These are phyloP conservation scores for Marcusenius ussheri DNA, from an alignment of 2,113 vertebrate species.

Conservation along the genomic window DNA sequence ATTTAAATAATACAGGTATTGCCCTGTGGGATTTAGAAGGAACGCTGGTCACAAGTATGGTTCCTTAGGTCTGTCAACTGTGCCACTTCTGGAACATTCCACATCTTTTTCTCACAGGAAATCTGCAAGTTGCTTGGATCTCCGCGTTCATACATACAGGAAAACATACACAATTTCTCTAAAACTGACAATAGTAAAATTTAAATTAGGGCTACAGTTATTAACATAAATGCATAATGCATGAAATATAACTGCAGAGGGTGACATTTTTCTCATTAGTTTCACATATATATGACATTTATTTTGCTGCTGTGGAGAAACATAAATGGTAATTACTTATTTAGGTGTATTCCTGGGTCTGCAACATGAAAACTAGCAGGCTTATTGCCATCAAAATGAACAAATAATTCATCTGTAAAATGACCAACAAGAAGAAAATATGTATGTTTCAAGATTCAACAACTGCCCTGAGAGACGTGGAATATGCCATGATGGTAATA, in stretches of 20 bases:
- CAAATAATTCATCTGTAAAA: constrained; percentile 5
- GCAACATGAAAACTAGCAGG: neutral
- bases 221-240: constrained; percentile 5
- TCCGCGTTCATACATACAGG: neutral
- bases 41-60: neutral
- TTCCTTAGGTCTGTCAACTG: neutral
- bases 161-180: neutral
- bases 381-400: neutral
- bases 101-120: neutral
- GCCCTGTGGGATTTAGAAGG: neutral
- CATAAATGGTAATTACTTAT: neutral
- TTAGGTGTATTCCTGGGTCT: neutral
- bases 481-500: neutral
- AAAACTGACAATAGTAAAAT: neutral
- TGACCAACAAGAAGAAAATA: neutral
- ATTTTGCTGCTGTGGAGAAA: neutral
- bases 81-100: neutral
- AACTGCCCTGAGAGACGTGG: neutral
- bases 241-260: constrained; percentile 1
- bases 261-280: neutral
- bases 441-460: neutral
- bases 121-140: neutral
- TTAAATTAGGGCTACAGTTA: neutral
- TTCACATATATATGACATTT: constrained; percentile 3
- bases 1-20: neutral